Evolutionary conservation across 2,113 vertebrate species (phyloP).

Genomic region (Felis chaus): DNA sequence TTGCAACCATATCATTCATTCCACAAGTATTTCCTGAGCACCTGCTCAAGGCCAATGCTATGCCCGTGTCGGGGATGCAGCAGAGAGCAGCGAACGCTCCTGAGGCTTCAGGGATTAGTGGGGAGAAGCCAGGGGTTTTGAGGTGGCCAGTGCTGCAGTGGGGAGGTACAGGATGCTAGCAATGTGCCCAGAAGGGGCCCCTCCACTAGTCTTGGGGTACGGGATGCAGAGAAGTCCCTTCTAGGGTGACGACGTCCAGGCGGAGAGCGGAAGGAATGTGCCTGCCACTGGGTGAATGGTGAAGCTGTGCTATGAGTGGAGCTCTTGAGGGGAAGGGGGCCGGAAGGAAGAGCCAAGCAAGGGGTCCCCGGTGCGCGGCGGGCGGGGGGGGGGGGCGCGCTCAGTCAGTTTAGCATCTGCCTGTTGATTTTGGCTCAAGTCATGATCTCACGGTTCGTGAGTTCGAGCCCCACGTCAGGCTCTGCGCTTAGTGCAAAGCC

Average conservation of each 20-base stretch:
- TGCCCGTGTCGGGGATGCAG: not conserved
- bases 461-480: too few species aligned
- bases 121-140: not conserved
- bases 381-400: too few species aligned
- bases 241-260: not conserved
- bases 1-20: not conserved
- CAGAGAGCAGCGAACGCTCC: rapidly evolving
- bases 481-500: too few species aligned
- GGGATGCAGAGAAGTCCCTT: not conserved
- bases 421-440: too few species aligned
- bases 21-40: not conserved
- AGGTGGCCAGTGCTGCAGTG: not conserved
- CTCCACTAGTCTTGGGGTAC: not conserved
- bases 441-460: too few species aligned
- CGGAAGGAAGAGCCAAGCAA: not conserved
- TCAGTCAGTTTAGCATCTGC: too few species aligned
- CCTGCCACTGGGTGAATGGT: not conserved
- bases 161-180: not conserved
- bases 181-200: not conserved
- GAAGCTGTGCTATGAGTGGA: not conserved
- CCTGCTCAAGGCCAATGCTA: not conserved
- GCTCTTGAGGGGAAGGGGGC: not conserved
- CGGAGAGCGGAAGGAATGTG: not conserved
- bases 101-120: not conserved
- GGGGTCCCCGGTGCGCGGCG: too few species aligned